A percentile compares a stretch with the other conserved stretches of the same genome.
These are phyloP conservation scores for Hapalemur alaotrensis DNA, from an alignment of 2,797 vertebrate species.

Conservation along the genomic window DNA sequence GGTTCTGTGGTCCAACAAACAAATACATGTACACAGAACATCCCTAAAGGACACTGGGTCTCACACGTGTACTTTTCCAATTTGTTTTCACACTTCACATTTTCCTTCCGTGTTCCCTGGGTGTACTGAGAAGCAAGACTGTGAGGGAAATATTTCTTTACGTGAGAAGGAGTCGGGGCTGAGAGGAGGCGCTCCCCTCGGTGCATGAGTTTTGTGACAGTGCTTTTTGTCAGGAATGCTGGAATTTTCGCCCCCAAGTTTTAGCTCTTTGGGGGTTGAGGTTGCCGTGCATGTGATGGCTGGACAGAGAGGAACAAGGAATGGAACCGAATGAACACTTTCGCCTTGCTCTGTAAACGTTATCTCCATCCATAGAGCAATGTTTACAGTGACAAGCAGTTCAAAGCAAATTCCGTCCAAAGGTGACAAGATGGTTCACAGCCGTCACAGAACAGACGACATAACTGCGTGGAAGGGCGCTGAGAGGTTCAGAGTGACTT, in stretches of 20 bases:
- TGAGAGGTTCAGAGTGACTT: accelerated
- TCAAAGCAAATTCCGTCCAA: neutral
- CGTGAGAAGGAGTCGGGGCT: neutral
- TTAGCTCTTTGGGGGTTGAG: neutral
- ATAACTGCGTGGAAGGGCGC: accelerated
- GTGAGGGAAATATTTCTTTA: neutral
- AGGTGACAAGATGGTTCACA: neutral
- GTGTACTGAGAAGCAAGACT: neutral
- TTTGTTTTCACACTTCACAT: too few relatives aligned
- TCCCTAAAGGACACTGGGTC: neutral
- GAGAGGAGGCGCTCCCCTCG: neutral
- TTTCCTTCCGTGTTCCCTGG: neutral
- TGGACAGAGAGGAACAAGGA: neutral
- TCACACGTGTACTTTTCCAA: neutral
- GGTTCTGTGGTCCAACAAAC: neutral
- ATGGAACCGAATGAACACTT: neutral
- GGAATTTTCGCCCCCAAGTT: neutral
- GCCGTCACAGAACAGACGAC: neutral
- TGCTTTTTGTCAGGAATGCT: too few relatives aligned
- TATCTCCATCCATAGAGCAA: neutral
- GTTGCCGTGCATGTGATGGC: neutral
- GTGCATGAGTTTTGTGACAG: accelerated
- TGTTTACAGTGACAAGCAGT: neutral
- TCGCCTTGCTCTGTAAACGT: neutral
- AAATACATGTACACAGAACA: neutral